Base-by-base conservation (phyloP, 1,140 invertebrate genomes). In the Bombus turneri region DNA sequence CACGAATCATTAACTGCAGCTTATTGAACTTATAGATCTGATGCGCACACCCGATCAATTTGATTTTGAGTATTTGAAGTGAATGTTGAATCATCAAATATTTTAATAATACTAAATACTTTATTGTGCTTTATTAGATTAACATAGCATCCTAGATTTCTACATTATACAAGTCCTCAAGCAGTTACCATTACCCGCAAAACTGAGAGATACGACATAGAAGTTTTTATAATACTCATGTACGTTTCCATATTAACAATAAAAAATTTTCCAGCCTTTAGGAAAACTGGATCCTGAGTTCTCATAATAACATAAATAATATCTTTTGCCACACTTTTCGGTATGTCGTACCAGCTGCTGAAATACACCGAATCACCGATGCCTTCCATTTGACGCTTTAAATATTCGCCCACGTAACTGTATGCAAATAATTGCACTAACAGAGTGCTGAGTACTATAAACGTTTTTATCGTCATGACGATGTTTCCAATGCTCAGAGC, bases 221-320 rank as follows among this genome's bases (percentile, higher is more conserved):
- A 89, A 1, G 87, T 87, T 75, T 81, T 90, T 31, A 89, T 6
- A 4, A 90, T 90, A 72, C 73, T 90, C 88, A 74, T 88, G 34
- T 84, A 90, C 13, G 87, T 90, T 39, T 78, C 77, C 53, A 89
- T 57, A 6, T 90, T 90, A 25, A 90, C 62, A 12, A 84, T 43
- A 28, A 90, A 69, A 4, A 84, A 84, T 43, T 69, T 81, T 43
- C 73, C 85, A 57, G 88, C 88, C 15, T 18, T 69, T 10, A 90
- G n/a, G 4, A 84, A 39, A 28, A 78, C 41, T 1, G 85, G 87
- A 15, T 59, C 34, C 31, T 75, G 85, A 28, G 85, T 10, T 1
- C 53, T 82, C 85, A 84, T 83, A 13, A 90, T 64, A 15, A 47
- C 15, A 15, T 47, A 47, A 18, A 47, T 47, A 0, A 47, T 47